Evolutionary conservation across 2,888 invertebrate genomes (phyloP), one percentile per base, ranked within the genome.

Genomic region (Dione vanillae): DNA sequence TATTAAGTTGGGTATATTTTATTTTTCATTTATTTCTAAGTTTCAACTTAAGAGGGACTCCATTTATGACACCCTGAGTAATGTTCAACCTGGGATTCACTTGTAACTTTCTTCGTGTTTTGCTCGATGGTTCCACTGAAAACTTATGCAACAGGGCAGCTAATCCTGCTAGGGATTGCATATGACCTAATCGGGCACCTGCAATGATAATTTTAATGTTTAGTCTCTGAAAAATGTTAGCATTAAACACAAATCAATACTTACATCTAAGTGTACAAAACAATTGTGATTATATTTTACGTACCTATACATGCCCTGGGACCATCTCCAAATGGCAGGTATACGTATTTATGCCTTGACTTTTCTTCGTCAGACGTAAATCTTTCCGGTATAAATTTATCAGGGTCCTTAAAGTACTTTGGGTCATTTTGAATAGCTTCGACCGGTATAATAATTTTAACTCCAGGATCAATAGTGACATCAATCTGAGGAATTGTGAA

Each of bases 151-250:
- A 78, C 2, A 89, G 11, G 0, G 85, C 85, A 19, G 86, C 89
- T 2, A 88, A 75, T 0, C 88, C 89, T 3, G 88, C 88, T 35
- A 88, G 71, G 0, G 89, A 87, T 77, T 88, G 88, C 89, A 88
- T 86, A 68, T 83, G 82, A 1, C 88, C 88, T 2, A 89, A 75
- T 47, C 89, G 83, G 16, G 81, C 81, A 41, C 87, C 89, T 89
- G 77, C 47, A 69, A 69, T n/a, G 35, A 20, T 43, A 8, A 80
- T 54, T 51, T 27, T 27, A 27, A 27, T 27, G 27, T n/a, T n/a
- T n/a, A n/a, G n/a, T 27, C 27, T 27, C 27, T 27, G 27, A 27
- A 2, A 27, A 27, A 27, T 27, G 27, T 2, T 27, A 3, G 5
- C 27, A 27, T 27, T n/a, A n/a, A n/a, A n/a, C n/a, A n/a, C n/a